A percentile compares a stretch with the other conserved stretches of the same genome.
phyloP scores from a whole-genome alignment of 2,888 invertebrate genomes.

The Aquatica leii region DNA sequence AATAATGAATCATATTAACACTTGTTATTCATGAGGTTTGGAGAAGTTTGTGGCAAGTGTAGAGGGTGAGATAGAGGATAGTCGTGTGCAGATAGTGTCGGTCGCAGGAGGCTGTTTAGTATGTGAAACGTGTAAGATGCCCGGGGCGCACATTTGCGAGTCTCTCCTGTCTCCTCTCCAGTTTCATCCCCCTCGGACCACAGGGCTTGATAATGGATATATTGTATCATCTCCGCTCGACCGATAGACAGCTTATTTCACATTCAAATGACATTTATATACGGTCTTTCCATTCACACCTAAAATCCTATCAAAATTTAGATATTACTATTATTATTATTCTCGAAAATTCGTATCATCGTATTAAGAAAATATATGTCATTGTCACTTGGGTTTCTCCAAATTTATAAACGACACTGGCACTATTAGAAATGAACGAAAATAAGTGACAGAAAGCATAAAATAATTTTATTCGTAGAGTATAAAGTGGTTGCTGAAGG shows the following conservation, averaged over 20 bases:
- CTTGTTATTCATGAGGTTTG: constrained; percentile 35
- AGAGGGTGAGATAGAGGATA: constrained; percentile 29
- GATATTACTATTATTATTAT: constrained; percentile 9
- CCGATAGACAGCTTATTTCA: constrained; percentile 51
- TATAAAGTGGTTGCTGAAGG: constrained; percentile 49
- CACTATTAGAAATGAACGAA: constrained; percentile 14
- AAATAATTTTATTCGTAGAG: constrained; percentile 42
- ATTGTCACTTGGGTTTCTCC: neutral
- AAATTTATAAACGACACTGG: constrained; percentile 23
- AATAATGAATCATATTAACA: constrained; percentile 29
- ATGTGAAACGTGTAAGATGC: constrained; percentile 60
- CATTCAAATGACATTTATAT: constrained; percentile 39
- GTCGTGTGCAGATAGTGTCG: constrained; percentile 37
- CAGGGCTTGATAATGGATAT: constrained; percentile 58
- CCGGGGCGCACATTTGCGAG: constrained; percentile 57
- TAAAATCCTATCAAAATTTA: constrained; percentile 23
- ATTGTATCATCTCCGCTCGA: constrained; percentile 57
- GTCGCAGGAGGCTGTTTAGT: constrained; percentile 57
- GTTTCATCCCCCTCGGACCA: constrained; percentile 40
- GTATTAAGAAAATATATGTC: constrained; percentile 7
- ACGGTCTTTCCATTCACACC: constrained; percentile 22
- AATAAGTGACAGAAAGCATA: constrained; percentile 20
- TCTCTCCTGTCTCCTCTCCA: constrained; percentile 39
- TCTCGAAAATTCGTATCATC: constrained; percentile 7
- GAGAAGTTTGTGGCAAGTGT: constrained; percentile 28